A percentile compares a stretch with the other conserved stretches of the same genome.
These are phyloP conservation scores for Pempheris klunzingeri DNA, from an alignment of 2,797 vertebrate species.

Conservation along the genomic window DNA sequence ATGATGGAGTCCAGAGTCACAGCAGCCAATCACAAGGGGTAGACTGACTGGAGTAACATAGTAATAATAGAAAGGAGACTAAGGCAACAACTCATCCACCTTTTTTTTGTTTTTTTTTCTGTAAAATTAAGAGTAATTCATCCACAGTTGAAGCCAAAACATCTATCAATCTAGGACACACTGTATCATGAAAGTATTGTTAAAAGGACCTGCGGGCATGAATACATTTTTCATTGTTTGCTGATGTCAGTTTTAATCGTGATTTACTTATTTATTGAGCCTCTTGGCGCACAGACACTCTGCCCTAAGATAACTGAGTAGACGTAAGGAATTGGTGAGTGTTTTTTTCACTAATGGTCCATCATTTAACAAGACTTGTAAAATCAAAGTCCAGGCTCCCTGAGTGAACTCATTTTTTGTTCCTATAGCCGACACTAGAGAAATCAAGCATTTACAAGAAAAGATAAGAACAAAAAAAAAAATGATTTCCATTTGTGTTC, in stretches of 20 bases:
- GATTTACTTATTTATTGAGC: constrained; percentile 51
- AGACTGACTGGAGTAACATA: background rate
- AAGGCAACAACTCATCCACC: background rate
- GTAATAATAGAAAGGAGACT: background rate
- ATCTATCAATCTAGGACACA: background rate
- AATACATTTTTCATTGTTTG: constrained; percentile 42
- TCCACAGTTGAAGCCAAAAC: background rate
- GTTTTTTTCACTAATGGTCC: constrained; percentile 6
- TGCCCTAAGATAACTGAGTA: constrained; percentile 30
- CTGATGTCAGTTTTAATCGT: constrained; percentile 28
- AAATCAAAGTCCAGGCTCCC: constrained; percentile 9
- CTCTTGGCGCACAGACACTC: constrained; percentile 14
- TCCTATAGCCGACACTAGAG: background rate
- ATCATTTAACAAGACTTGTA: constrained; percentile 27
- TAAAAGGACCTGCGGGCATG: constrained; percentile 1
- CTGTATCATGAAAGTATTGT: background rate
- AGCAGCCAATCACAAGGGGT: constrained; percentile 4
- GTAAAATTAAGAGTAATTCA: background rate
- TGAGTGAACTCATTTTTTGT: constrained; percentile 5
- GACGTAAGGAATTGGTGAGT: constrained; percentile 4
- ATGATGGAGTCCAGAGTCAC: background rate
- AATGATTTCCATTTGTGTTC: constrained; percentile 10
- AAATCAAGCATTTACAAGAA: background rate
- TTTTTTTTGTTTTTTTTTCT: too few relatives aligned
- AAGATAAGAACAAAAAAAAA: background rate